Evolutionary conservation across 2,113 vertebrate species (phyloP).

Genomic region (Etheostoma cragini): DNA sequence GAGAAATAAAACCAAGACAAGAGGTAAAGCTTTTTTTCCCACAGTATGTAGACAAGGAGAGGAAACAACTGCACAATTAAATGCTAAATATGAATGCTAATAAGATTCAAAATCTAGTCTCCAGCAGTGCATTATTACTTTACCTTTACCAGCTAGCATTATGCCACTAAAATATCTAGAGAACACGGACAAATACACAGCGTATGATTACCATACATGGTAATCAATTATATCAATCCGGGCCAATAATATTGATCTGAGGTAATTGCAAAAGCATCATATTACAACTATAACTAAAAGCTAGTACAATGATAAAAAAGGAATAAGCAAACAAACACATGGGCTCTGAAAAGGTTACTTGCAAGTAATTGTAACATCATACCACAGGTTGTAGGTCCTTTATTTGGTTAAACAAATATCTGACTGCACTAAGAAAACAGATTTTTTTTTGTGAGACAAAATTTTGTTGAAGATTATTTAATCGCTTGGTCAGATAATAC

Average conservation of each 20-base stretch:
- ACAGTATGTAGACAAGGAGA: background rate
- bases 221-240: constrained; percentile 1
- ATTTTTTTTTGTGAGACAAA: background rate
- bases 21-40: background rate
- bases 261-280: background rate
- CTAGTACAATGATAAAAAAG: background rate
- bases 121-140: background rate
- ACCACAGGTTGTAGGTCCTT: background rate
- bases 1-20: background rate
- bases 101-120: constrained; percentile 2
- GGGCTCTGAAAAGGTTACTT: background rate
- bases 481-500: background rate
- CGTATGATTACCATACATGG: background rate
- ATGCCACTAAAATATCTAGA: background rate
- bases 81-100: constrained; percentile 7
- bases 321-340: background rate
- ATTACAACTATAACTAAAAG: background rate
- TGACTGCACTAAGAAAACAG: background rate
- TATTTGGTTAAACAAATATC: constrained; percentile 1
- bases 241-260: background rate
- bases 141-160: background rate
- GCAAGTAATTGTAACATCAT: background rate
- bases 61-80: background rate
- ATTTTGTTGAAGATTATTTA: background rate
- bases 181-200: background rate